Conservation (phyloP, 2,888 invertebrate genomes). For the Dusona sp. region DNA sequence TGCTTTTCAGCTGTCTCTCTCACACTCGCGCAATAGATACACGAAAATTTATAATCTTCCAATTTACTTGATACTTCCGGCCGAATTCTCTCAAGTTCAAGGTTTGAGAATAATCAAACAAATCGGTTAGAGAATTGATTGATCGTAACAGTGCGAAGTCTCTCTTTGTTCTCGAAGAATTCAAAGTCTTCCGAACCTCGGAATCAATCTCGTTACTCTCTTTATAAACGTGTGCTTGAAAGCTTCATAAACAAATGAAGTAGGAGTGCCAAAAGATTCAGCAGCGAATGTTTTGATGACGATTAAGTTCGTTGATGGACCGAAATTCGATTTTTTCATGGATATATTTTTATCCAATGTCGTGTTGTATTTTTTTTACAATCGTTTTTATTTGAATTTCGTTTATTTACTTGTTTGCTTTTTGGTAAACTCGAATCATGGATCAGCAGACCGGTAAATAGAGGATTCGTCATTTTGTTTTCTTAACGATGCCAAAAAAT, state of each 20-base stretch:
- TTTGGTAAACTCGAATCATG: background rate
- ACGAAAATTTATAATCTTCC: too few relatives aligned
- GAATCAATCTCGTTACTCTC: background rate
- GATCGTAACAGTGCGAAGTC: background rate
- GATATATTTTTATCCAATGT: conserved; percentile 1
- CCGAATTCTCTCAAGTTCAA: background rate
- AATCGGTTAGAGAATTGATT: background rate
- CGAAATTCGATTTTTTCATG: background rate
- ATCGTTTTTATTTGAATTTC: background rate
- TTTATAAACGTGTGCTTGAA: background rate
- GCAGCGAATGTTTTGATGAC: conserved; percentile 8
- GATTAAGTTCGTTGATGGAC: background rate
- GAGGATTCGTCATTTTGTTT: background rate
- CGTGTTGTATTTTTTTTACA: conserved; percentile 6
- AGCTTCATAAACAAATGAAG: conserved; percentile 8
- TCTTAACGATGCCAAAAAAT: conserved; percentile 5
- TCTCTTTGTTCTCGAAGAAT: conserved; percentile 6
- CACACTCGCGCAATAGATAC: too few relatives aligned
- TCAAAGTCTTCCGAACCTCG: conserved; percentile 12
- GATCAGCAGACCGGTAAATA: conserved; percentile 14
- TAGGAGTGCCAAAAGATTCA: background rate
- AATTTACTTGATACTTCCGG: background rate
- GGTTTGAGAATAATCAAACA: conserved; percentile 19
- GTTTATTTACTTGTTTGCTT: background rate
- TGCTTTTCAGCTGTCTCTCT: too few relatives aligned